Base-by-base conservation (phyloP, 2,113 vertebrate genomes). In the Tupaia chinensis region DNA sequence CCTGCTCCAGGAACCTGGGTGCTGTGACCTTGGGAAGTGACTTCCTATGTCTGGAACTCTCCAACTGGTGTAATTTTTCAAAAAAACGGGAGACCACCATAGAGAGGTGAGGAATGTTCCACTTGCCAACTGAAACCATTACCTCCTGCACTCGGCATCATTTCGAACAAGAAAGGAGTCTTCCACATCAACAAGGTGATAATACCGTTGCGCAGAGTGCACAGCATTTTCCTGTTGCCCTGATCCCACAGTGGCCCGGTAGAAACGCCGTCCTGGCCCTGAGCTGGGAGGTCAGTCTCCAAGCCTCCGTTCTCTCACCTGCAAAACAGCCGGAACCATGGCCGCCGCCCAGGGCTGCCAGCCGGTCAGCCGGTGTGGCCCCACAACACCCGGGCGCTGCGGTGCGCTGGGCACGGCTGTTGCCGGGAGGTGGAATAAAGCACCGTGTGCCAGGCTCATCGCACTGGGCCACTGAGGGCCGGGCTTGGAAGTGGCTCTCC, bases 381-480 rank as follows among this genome's bases (percentile, higher is more conserved):
- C n/a, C 16, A 58, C 29, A 27, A 15, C 10, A 66, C 20, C 65
- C 19, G 1, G 3, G n/a, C 10, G 53, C 10, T 60, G 0, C 0
- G 17, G 2, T 12, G 9, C 4, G 2, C 11, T 4, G 60, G 53
- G 54, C 34, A 2, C 4, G 58, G 83, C 27, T 9, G 34, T 1
- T 3, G 11, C 54, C 5, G 15, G 54, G 13, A 53, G 19, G 60
- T 7, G 20, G 5, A 1, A 23, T 0, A 3, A 32, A 19, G 27
- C 76, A 13, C 34, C 19, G 11, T 10, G 5, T 5, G 1, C 0
- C 1, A 5, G 3, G 93, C 25, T 2, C 23, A 32, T 3, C 0
- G 19, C n/a, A 0, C 22, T 3, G 9, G 15, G 29, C 27, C 3
- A 17, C 66, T 54, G 10, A 1, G 2, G 29, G 58, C 44, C 58